phyloP scores from a whole-genome alignment of 2,797 vertebrate species.

The Hipposideros larvatus region DNA sequence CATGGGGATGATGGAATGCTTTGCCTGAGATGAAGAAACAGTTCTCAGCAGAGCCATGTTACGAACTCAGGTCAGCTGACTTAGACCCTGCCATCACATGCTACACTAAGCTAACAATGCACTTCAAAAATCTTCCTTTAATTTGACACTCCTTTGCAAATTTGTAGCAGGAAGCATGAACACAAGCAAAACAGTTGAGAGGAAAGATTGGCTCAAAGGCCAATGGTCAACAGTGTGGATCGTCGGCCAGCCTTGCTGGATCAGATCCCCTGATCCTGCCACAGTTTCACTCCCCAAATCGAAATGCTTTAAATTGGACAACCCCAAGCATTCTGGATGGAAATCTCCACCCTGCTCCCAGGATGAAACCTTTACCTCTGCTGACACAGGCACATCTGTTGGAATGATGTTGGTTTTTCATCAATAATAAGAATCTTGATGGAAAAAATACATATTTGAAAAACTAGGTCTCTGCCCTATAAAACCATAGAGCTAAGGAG shows the following conservation, averaged over 20 bases:
- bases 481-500: background rate
- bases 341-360: background rate
- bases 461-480: background rate
- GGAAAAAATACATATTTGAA: background rate
- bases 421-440: background rate
- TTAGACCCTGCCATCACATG: background rate
- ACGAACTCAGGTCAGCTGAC: background rate
- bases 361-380: background rate
- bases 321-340: background rate
- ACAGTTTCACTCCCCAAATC: background rate
- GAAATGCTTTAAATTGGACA: background rate
- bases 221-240: background rate
- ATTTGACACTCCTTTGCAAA: background rate
- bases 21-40: background rate
- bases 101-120: background rate
- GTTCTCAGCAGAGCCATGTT: background rate
- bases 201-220: background rate
- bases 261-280: background rate
- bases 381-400: background rate
- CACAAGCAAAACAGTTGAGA: background rate
- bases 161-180: background rate
- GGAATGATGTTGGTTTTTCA: background rate
- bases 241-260: background rate
- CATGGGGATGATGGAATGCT: background rate
- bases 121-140: constrained; percentile 35